Conservation (phyloP, 2,888 invertebrate species). For the Scaptomyza tumidula region DNA sequence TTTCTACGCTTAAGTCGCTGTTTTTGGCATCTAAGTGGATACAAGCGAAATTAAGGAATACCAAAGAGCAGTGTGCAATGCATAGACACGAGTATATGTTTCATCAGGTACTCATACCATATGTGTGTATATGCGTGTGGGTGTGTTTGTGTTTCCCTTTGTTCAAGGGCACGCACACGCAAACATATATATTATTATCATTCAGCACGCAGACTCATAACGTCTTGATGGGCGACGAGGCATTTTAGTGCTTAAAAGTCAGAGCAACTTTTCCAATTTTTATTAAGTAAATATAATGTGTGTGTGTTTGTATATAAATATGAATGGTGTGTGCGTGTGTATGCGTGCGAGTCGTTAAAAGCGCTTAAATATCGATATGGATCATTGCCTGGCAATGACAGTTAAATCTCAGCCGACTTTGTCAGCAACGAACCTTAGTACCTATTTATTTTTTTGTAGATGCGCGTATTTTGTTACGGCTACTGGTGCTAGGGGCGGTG, state of each 20-base stretch:
- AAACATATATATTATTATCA: neutral
- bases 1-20: conserved; percentile 3
- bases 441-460: conserved; percentile 1
- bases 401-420: conserved; percentile 47
- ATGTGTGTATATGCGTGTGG: conserved; percentile 1
- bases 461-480: conserved; percentile 6
- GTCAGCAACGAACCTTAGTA: conserved; percentile 12
- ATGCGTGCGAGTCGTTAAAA: conserved; percentile 61
- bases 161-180: conserved; percentile 13
- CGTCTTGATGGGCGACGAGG: conserved; percentile 51
- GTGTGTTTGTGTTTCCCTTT: conserved; percentile 1
- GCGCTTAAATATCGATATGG: conserved; percentile 71
- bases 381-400: conserved; percentile 67
- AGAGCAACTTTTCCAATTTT: conserved; percentile 66
- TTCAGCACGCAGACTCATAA: conserved; percentile 33
- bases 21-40: conserved; percentile 9
- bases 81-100: conserved; percentile 1
- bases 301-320: conserved; percentile 44
- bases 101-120: conserved; percentile 1
- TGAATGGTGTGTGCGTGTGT: conserved; percentile 29
- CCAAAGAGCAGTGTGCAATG: conserved; percentile 10
- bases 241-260: conserved; percentile 68
- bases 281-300: conserved; percentile 64
- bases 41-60: conserved; percentile 49
- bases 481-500: neutral